Base-by-base conservation (phyloP, 1,140 invertebrate genomes). In the Sycophila sp. region DNA sequence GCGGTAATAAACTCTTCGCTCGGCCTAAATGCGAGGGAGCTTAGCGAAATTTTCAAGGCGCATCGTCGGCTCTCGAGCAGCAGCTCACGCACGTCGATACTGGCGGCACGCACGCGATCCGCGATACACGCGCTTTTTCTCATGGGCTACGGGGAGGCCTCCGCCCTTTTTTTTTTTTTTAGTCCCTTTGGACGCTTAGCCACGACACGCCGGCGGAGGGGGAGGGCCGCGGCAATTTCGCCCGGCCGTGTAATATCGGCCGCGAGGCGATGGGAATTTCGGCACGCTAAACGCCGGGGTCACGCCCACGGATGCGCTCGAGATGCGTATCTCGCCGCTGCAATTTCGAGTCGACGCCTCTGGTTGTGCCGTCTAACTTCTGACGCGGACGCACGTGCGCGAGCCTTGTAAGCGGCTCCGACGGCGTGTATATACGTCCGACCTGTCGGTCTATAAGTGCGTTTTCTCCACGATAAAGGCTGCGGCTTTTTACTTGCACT, bases 341-440 rank as follows among this genome's bases (percentile, higher is more conserved):
- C 56, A 69, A 51, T 69, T 69, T 69, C 45, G 49, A 13, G 40
- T 47, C 51, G n/a, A n/a, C n/a, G n/a, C n/a, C n/a, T n/a, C n/a
- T n/a, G n/a, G n/a, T n/a, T n/a, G n/a, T n/a, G n/a, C n/a, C n/a
- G n/a, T n/a, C n/a, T n/a, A n/a, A n/a, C n/a, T n/a, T n/a, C n/a
- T n/a, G n/a, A n/a, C n/a, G n/a, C n/a, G n/a, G n/a, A n/a, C n/a
- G n/a, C n/a, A n/a, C n/a, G n/a, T n/a, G n/a, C n/a, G n/a, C n/a
- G n/a, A n/a, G n/a, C n/a, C n/a, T n/a, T n/a, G n/a, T n/a, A n/a
- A n/a, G n/a, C n/a, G n/a, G n/a, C n/a, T n/a, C n/a, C n/a, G n/a
- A n/a, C n/a, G n/a, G n/a, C n/a, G n/a, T n/a, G n/a, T n/a, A n/a
- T n/a, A n/a, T n/a, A n/a, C n/a, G n/a, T n/a, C n/a, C n/a, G n/a